phyloP scores from a whole-genome alignment of 92 coral and sea anemone species.

The Ricordea florida region DNA sequence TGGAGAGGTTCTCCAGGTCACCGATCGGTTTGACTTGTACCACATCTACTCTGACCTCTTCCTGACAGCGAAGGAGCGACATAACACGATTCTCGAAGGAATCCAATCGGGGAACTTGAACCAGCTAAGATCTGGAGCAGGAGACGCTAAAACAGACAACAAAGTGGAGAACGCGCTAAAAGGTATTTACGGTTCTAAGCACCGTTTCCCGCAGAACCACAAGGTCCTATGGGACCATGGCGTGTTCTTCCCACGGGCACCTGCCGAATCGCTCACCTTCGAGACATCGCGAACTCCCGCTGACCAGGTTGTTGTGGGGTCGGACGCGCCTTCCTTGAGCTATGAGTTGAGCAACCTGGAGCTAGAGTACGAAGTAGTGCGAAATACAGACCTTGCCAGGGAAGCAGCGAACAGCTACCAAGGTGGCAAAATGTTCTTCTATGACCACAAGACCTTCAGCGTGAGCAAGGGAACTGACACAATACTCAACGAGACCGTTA shows the following conservation, averaged over 20 bases:
- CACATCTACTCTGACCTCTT: neutral
- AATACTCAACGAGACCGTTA: neutral
- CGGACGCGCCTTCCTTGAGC: neutral
- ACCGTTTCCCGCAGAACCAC: conserved; percentile 9
- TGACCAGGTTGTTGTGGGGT: neutral
- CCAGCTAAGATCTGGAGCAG: no score
- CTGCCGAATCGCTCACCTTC: neutral
- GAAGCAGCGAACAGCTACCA: neutral
- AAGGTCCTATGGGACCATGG: neutral
- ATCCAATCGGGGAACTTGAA: no score
- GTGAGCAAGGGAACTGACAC: neutral
- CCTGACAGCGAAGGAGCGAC: neutral
- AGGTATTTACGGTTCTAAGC: neutral
- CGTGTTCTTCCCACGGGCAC: conserved; percentile 8
- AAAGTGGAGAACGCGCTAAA: neutral
- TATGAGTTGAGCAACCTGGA: neutral
- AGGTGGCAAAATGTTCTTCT: no score
- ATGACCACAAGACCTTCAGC: no score
- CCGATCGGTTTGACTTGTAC: neutral
- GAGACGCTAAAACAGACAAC: neutral
- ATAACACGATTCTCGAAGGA: no score
- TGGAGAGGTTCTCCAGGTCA: neutral
- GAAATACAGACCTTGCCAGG: neutral
- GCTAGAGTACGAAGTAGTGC: neutral
- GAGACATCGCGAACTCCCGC: neutral